Evolutionary conservation across 2,888 invertebrate genomes (phyloP).

Genomic region (Drosophila mulleri): DNA sequence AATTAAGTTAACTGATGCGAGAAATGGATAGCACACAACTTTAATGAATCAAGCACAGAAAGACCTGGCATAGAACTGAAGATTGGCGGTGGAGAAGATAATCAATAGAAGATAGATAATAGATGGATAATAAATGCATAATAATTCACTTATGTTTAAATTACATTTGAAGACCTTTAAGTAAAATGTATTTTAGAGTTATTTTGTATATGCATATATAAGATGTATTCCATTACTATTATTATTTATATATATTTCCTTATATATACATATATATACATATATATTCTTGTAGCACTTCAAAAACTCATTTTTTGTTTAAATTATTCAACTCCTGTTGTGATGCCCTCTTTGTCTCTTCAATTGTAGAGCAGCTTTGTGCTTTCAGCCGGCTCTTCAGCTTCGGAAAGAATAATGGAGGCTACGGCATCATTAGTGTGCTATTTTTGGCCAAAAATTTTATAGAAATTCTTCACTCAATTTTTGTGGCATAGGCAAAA

Average conservation of each 20-base stretch:
- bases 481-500: neutral
- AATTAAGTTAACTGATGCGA: slow-evolving; percentile 61
- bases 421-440: neutral
- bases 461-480: neutral
- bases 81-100: neutral
- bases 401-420: neutral
- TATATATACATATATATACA: too few relatives aligned
- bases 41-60: too few relatives aligned
- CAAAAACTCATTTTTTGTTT: too few relatives aligned
- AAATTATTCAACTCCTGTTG: neutral
- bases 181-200: too few relatives aligned
- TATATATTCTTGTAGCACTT: too few relatives aligned
- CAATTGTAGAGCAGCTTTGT: neutral
- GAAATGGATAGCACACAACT: neutral
- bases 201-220: too few relatives aligned
- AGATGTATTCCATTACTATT: too few relatives aligned
- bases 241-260: too few relatives aligned
- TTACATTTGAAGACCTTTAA: too few relatives aligned
- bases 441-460: neutral
- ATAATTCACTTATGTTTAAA: too few relatives aligned
- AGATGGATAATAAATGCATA: too few relatives aligned
- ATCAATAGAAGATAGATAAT: neutral
- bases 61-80: neutral
- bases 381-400: neutral
- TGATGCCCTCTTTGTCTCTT: neutral